phyloP scores from a whole-genome alignment of 2,888 invertebrate genomes.

The Germaria angustata region DNA sequence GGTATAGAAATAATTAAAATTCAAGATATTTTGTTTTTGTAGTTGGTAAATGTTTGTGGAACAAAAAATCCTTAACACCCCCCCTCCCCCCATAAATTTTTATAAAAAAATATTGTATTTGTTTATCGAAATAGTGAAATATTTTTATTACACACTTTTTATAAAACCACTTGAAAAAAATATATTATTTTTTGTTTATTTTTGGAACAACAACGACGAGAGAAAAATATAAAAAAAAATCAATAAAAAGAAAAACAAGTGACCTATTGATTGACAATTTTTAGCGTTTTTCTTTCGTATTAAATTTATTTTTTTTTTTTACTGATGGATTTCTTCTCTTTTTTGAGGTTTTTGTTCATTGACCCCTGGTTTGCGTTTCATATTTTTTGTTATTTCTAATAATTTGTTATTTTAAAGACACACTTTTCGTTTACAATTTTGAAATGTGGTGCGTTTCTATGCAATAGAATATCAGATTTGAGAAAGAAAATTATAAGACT shows the following conservation, averaged over 20 bases:
- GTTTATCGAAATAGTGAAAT: constrained; percentile 46
- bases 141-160: constrained; percentile 36
- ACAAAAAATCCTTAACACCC: constrained; percentile 11
- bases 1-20: constrained; percentile 56
- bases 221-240: not conserved
- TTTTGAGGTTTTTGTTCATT: constrained; percentile 47
- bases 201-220: constrained; percentile 10
- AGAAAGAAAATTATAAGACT: no score
- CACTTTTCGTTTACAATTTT: constrained; percentile 1
- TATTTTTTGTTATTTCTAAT: not conserved
- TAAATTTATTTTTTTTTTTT: constrained; percentile 28
- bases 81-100: constrained; percentile 16
- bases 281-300: constrained; percentile 10
- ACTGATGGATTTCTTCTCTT: not conserved
- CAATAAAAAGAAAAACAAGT: constrained; percentile 39
- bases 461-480: not conserved
- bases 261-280: constrained; percentile 65
- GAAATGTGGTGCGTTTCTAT: not conserved
- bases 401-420: constrained; percentile 8
- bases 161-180: constrained; percentile 58
- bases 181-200: constrained; percentile 54
- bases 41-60: not conserved
- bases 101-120: constrained; percentile 32
- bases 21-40: constrained; percentile 11
- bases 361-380: constrained; percentile 18